Percentiles rank a stretch among this genome's conserved stretches.
These are phyloP conservation scores for Catamblyrhynchus diadema DNA, from an alignment of 2,797 vertebrate genomes.

Conservation along the genomic window DNA sequence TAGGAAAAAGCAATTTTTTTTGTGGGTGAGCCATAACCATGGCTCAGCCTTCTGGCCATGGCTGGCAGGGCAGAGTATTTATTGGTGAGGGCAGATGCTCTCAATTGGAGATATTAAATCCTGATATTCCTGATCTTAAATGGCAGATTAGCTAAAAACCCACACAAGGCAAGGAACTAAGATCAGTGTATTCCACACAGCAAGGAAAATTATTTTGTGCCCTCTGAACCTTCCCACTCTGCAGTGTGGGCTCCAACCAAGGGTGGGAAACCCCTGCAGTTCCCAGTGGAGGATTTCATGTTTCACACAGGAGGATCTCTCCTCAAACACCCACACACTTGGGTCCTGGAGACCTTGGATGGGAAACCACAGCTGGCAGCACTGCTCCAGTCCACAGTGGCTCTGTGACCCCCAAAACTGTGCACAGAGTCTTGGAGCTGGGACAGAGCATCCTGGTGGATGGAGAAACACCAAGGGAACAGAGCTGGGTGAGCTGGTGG, in stretches of 20 bases:
- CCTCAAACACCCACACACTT: background rate
- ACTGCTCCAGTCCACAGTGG: accelerated
- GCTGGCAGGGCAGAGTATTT: background rate
- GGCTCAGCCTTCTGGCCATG: background rate
- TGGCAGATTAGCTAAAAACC: background rate
- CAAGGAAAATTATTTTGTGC: background rate
- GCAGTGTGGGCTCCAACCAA: accelerated
- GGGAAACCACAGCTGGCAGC: background rate
- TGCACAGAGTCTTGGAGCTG: accelerated
- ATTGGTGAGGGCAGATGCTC: background rate
- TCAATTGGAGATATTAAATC: background rate
- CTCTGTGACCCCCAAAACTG: background rate
- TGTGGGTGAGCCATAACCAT: background rate
- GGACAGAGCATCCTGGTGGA: background rate
- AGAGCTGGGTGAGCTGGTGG: background rate
- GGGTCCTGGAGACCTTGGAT: background rate
- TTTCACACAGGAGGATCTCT: background rate
- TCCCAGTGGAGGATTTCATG: accelerated
- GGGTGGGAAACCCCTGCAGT: background rate
- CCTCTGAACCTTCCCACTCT: background rate
- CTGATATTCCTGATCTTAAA: background rate
- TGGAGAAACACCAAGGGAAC: accelerated
- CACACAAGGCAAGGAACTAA: background rate
- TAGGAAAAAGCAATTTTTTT: background rate
- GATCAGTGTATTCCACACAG: background rate